Percentiles rank a stretch among this genome's conserved stretches.
These are phyloP conservation scores for Pipa parva DNA, from an alignment of 2,113 vertebrate genomes.

Conservation along the genomic window DNA sequence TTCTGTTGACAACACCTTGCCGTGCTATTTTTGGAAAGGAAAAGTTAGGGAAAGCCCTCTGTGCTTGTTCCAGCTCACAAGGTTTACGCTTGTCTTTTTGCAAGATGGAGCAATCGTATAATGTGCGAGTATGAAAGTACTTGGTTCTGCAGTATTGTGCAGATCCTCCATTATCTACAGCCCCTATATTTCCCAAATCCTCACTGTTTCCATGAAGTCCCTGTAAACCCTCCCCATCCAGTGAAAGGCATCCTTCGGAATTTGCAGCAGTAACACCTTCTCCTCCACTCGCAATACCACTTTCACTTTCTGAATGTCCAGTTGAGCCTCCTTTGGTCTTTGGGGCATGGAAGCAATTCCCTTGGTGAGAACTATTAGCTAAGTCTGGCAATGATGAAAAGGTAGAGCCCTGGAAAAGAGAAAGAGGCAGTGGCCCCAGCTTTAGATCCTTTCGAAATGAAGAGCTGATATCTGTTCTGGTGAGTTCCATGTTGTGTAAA, in stretches of 20 bases:
- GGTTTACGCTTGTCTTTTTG: constrained; percentile 10
- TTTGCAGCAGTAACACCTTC: constrained; percentile 74
- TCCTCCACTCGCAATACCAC: constrained; percentile 86
- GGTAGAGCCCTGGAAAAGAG: constrained; percentile 16
- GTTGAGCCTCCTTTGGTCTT: constrained; percentile 64
- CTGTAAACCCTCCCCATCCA: constrained; percentile 56
- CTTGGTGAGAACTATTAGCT: constrained; percentile 57
- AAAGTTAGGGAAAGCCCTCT: constrained; percentile 15
- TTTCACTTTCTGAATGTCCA: constrained; percentile 75
- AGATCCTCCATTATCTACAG: not conserved
- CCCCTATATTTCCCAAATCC: constrained; percentile 1
- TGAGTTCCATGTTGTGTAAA: constrained; percentile 77
- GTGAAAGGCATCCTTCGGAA: constrained; percentile 69
- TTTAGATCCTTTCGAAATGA: constrained; percentile 56
- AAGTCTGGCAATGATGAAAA: constrained; percentile 89
- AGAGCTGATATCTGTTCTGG: constrained; percentile 61
- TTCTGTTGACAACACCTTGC: constrained; percentile 21
- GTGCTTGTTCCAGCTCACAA: constrained; percentile 8
- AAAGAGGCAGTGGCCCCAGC: constrained; percentile 46
- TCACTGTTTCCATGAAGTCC: constrained; percentile 11
- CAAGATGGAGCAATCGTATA: constrained; percentile 10
- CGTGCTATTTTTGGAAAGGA: constrained; percentile 14
- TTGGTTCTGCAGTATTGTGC: constrained; percentile 13
- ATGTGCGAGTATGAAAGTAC: not conserved
- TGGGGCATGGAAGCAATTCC: not conserved